Evolutionary conservation across 2,113 vertebrate genomes (phyloP), one percentile per base, ranked within the genome.

Genomic region (Fulmarus glacialis): DNA sequence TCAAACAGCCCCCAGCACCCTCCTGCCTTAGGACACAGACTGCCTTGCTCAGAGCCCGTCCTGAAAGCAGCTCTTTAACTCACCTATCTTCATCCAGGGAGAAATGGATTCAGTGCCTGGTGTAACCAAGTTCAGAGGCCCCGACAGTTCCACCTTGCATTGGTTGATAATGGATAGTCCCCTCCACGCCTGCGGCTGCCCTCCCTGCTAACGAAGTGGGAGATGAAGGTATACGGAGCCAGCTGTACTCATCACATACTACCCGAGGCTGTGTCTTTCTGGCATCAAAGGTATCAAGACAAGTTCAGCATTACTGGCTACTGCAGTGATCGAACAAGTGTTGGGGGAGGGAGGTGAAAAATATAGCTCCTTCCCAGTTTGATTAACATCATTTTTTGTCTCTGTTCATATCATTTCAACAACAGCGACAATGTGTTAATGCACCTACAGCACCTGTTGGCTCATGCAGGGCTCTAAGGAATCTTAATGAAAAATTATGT

Each of bases 391-490:
- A 4, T 0, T 6, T 86, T 55, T 72, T 45, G n/a, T 52, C 63
- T 79, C 40, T 63, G 34, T 22, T 92, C 0, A 0, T 72, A 89
- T 27, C 18, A 36, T 68, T 73, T 85, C 38, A 87, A 34, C 70
- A 85, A 34, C 4, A 94, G 45, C 0, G 0, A 73, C 22, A 67
- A 30, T 0, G 2, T 70, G 58, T 82, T 91, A 53, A 62, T 42
- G 34, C 5, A 42, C 13, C 30, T 74, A n/a, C 48, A 75, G 83
- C 77, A 93, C 21, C 67, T 1, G 2, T 10, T 74, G 77, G 30
- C 56, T 87, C 58, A 36, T 16, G 24, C 21, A 52, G 21, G 43
- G 40, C n/a, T 92, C 80, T 59, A 58, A 83, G 55, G 88, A 90
- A 42, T 50, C 63, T 36, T 38, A 81, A 86, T 63, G 45, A 87